Evolutionary conservation across 2,113 vertebrate genomes (phyloP), one percentile per base, ranked within the genome.

Genomic region (Onychostoma macrolepis): DNA sequence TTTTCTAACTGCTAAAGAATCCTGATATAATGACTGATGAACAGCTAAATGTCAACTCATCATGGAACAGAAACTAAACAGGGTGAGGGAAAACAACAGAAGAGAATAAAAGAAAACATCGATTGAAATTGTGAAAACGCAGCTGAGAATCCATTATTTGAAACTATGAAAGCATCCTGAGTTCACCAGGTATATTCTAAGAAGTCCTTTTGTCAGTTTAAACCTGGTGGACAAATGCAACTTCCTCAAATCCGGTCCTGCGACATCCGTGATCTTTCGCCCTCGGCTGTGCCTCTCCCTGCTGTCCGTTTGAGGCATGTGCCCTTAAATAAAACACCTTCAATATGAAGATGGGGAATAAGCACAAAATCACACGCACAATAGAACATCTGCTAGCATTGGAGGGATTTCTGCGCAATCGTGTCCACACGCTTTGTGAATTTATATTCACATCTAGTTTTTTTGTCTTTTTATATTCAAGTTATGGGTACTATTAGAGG

Each of bases 271-370:
- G 85, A 90, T 83, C 88, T 89, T 86, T 85, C 72, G 79, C 87
- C 50, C 79, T 80, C 88, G 87, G 90, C 88, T 81, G 33, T 69
- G 84, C 87, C 89, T 90, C 77, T 87, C 82, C 50, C 65, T 81
- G 85, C 88, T 86, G 89, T 85, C 87, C 75, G 86, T 92, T 89
- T 90, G 86, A 85, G 90, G 90, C 90, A 91, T 90, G 91, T 94
- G 92, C 90, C 91, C 89, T 96, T 94, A 93, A 92, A 95, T 97
- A 97, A 97, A 95, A 93, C 96, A 96, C 96, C 98, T 99, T 99
- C 98, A 99, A 99, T 99, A 99, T 99, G 98, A 99, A 99, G 98
- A 98, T 96, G 95, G 91, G 90, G 94, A 87, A 94, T 91, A 91
- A 92, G 94, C 95, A 94, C 92, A 93, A 93, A 90, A 84, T 93